Percentiles rank a stretch among this genome's conserved stretches.
Conservation (phyloP, 2,888 invertebrate species). For the Heteropelma amictum region DNA sequence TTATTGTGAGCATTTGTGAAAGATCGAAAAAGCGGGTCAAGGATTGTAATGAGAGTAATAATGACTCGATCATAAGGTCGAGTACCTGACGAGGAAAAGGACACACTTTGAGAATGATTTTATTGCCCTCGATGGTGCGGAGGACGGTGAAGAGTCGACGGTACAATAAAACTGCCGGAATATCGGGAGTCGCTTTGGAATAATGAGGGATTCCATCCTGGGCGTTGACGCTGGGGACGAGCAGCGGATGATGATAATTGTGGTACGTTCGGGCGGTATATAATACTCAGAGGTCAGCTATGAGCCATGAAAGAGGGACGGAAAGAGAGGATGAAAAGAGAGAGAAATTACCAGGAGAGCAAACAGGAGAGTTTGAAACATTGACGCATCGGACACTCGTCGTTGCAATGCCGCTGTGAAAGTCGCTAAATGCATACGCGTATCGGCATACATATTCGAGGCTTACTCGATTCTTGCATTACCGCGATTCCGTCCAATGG, state of each 20-base stretch:
- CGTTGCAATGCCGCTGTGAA: conserved; percentile 29
- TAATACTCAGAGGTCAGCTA: conserved; percentile 7
- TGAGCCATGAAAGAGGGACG: conserved; percentile 2
- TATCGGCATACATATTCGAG: neutral
- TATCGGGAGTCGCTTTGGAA: conserved; percentile 34
- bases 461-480: conserved; percentile 32
- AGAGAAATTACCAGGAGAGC: conserved; percentile 18
- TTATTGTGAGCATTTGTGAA: no score
- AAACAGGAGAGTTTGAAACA: conserved; percentile 10
- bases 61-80: conserved; percentile 42
- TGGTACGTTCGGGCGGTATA: conserved; percentile 20
- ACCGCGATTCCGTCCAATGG: conserved; percentile 37
- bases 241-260: conserved; percentile 26
- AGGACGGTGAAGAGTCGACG: neutral
- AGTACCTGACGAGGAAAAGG: conserved; percentile 24
- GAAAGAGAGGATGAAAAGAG: neutral
- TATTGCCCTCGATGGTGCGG: conserved; percentile 10
- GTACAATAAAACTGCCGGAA: conserved; percentile 42
- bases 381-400: neutral
- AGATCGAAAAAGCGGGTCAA: neutral
- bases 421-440: conserved; percentile 22
- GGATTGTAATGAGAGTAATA: conserved; percentile 37
- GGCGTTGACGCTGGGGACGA: conserved; percentile 33
- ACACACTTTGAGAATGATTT: conserved; percentile 27
- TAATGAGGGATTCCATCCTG: conserved; percentile 26